Conservation (phyloP, 2,797 vertebrate genomes). For the Vireo griseus region DNA sequence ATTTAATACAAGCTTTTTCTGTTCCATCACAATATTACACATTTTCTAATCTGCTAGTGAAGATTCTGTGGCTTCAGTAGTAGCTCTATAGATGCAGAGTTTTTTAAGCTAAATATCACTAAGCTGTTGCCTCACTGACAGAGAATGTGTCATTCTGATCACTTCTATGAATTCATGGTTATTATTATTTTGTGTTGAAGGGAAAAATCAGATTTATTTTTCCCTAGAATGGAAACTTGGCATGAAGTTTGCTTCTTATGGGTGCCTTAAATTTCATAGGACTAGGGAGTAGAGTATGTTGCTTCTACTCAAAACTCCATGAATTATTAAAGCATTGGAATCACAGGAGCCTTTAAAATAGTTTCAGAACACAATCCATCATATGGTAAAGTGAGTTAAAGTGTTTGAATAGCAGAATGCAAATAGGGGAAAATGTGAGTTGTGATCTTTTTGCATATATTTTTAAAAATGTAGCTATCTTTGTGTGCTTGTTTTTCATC, state of each 20-base stretch:
- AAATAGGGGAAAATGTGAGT: neutral
- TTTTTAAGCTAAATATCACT: neutral
- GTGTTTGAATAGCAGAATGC: neutral
- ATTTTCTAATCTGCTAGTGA: neutral
- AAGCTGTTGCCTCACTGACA: constrained; percentile 52
- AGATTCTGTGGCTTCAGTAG: neutral
- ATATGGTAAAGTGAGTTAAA: neutral
- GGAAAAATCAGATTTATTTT: constrained; percentile 19
- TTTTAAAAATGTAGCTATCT: neutral
- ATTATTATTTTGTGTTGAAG: neutral
- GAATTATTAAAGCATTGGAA: constrained; percentile 4
- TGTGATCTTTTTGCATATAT: neutral
- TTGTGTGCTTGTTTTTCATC: neutral
- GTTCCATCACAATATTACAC: neutral
- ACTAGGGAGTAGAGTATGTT: neutral
- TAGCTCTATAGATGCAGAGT: neutral
- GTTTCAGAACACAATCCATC: neutral
- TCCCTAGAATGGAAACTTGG: constrained; percentile 19
- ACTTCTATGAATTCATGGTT: neutral
- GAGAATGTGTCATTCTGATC: constrained; percentile 61
- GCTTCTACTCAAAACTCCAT: constrained; percentile 7
- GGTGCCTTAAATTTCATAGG: constrained; percentile 57
- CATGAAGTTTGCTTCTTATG: constrained; percentile 26
- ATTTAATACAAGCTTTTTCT: neutral
- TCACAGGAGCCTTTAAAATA: constrained; percentile 47